Base-by-base conservation (phyloP, 1,140 invertebrate species). In the Octopus sinensis region DNA sequence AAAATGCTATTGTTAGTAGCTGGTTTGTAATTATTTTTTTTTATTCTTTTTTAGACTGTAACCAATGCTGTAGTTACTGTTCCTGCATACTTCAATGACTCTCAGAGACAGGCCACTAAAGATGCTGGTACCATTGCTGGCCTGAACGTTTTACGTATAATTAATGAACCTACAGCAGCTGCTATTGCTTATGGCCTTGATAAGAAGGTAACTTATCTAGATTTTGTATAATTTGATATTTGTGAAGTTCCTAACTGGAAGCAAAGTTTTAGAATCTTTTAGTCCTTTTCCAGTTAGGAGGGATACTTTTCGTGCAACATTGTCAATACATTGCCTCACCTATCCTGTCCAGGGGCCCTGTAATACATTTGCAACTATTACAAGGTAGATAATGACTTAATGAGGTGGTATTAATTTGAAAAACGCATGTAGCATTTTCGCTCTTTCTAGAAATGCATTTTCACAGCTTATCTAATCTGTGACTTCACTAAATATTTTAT, bases 51-150 rank as follows among this genome's bases (percentile, higher is more conserved):
- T 1, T 62, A 86, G 81, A 85, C 78, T 56, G 84, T 89, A 4
- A 87, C 80, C n/a, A 82, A 88, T 84, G 88, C 91, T 51, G 91
- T 92, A 7, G 88, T 92, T 76, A 92, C 91, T 6, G 91, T 92
- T 23, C 91, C 91, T 6, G 91, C 91, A 6, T 92, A 92, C 82
- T 92, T 92, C 87, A 92, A 94, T 86, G 95, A 95, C 86, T 90
- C 92, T 4, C 94, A 94, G 85, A 94, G 95, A 52, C 94, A 95
- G 86, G 92, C 83, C 94, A 91, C 91, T 7, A 87, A 87, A 83
- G 87, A 88, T 82, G 86, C 87, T 7, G 87, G 87, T 0, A 80
- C 80, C 78, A 88, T 88, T 75, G 86, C 87, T 56, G 88, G 88
- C 5, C 79, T 92, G 23, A 96, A 91, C 87, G 95, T 96, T 9